phyloP scores from a whole-genome alignment of 2,113 vertebrate genomes.

The Leptobrachium leishanense region DNA sequence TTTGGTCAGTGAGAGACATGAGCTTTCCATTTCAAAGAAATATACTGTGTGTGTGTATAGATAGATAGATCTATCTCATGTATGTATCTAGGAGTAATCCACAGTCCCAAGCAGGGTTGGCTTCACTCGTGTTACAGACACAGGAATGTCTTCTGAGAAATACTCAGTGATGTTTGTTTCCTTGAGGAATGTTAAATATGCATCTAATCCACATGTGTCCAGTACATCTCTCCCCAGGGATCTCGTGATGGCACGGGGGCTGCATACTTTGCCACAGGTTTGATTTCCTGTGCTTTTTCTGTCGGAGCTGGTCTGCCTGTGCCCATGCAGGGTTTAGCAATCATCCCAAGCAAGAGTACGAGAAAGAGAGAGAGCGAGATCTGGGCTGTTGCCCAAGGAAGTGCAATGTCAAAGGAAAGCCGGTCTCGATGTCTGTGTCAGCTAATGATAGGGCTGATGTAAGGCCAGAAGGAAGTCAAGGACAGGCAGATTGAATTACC shows the following conservation, averaged over 20 bases:
- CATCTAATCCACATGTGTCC: neutral
- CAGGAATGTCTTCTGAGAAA: neutral
- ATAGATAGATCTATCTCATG: too few relatives aligned
- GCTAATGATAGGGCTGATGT: conserved; percentile 42
- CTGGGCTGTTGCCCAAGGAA: conserved; percentile 2
- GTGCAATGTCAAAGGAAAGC: conserved; percentile 5
- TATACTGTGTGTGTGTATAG: too few relatives aligned
- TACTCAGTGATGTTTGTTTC: neutral
- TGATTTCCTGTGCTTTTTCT: conserved; percentile 7
- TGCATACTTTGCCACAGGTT: neutral
- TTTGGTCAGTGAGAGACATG: too few relatives aligned
- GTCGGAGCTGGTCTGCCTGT: neutral
- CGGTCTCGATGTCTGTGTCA: conserved; percentile 52
- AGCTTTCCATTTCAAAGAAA: too few relatives aligned
- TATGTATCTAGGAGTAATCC: too few relatives aligned
- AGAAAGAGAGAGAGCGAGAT: neutral
- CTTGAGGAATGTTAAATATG: neutral
- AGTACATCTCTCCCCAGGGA: neutral
- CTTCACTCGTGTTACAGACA: too few relatives aligned
- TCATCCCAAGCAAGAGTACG: neutral
- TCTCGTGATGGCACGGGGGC: neutral
- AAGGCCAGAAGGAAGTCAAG: conserved; percentile 50
- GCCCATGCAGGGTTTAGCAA: neutral
- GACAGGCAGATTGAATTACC: conserved; percentile 37
- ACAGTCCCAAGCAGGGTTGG: too few relatives aligned